A percentile compares a stretch with the other conserved stretches of the same genome.
phyloP scores from a whole-genome alignment of 2,797 vertebrate species.

The Manis pentadactyla region DNA sequence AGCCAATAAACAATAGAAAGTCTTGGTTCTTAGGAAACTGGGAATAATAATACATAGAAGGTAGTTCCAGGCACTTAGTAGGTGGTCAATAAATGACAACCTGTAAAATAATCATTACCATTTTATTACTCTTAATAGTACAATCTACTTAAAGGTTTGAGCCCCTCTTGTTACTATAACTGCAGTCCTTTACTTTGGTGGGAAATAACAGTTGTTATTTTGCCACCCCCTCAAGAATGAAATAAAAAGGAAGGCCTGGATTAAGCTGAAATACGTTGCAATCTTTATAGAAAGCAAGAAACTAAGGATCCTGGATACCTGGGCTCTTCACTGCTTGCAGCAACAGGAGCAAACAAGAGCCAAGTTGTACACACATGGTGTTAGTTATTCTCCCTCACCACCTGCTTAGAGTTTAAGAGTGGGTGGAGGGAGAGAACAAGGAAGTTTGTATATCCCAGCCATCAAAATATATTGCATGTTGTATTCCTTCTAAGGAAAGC shows the following conservation, averaged over 20 bases:
- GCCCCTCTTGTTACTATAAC: background rate
- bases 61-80: background rate
- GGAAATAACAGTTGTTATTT: background rate
- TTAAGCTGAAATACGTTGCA: background rate
- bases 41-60: background rate
- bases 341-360: background rate
- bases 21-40: background rate
- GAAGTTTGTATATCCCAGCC: background rate
- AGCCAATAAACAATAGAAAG: background rate
- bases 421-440: background rate
- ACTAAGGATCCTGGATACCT: background rate
- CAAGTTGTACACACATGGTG: background rate
- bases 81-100: background rate
- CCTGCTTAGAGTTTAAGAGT: background rate
- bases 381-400: background rate
- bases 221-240: background rate
- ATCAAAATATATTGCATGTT: background rate
- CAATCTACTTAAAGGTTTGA: background rate
- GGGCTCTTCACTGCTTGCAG: background rate
- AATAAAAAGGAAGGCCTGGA: background rate
- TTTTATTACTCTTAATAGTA: background rate
- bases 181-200: background rate
- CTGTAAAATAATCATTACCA: background rate
- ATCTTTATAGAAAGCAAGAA: background rate
- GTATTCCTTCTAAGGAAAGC: background rate